A percentile compares a stretch with the other conserved stretches of the same genome.
These are phyloP conservation scores for Clivina fossor DNA, from an alignment of 2,888 invertebrate genomes.

Conservation along the genomic window DNA sequence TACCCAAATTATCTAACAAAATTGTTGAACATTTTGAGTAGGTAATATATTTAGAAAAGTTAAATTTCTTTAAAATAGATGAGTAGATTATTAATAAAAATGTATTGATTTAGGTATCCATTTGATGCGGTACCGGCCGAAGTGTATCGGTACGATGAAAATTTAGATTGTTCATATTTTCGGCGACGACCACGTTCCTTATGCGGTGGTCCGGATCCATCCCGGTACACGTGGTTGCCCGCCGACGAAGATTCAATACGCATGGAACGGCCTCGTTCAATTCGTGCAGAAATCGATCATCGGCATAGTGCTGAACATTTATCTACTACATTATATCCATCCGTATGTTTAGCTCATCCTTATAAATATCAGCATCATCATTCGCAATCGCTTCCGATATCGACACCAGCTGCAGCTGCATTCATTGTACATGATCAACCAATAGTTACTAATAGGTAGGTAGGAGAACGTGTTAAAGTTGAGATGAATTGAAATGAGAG, in stretches of 20 bases:
- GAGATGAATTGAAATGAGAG: no score
- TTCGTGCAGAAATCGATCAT: constrained; percentile 37
- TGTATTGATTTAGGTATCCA: constrained; percentile 55
- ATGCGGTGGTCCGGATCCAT: constrained; percentile 69
- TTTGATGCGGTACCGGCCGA: constrained; percentile 63
- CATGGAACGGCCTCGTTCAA: constrained; percentile 68
- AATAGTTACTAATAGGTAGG: constrained; percentile 22
- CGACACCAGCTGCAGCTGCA: constrained; percentile 64
- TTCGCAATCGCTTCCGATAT: constrained; percentile 58
- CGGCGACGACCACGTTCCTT: constrained; percentile 73
- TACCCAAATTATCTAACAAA: no score
- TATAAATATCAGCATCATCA: no score
- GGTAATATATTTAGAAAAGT: no score
- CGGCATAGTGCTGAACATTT: constrained; percentile 50
- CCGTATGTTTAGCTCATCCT: constrained; percentile 60
- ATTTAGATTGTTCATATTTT: constrained; percentile 79
- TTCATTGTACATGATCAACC: constrained; percentile 50
- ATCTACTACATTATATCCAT: constrained; percentile 37
- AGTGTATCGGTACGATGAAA: constrained; percentile 67
- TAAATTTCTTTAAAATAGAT: no score
- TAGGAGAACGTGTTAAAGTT: not conserved
- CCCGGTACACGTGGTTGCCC: constrained; percentile 76
- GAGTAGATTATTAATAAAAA: no score
- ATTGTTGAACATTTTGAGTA: no score
- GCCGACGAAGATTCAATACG: constrained; percentile 73